Evolutionary conservation across 2,888 invertebrate species (phyloP), one percentile per base, ranked within the genome.

Genomic region (Scaptomyza flava): DNA sequence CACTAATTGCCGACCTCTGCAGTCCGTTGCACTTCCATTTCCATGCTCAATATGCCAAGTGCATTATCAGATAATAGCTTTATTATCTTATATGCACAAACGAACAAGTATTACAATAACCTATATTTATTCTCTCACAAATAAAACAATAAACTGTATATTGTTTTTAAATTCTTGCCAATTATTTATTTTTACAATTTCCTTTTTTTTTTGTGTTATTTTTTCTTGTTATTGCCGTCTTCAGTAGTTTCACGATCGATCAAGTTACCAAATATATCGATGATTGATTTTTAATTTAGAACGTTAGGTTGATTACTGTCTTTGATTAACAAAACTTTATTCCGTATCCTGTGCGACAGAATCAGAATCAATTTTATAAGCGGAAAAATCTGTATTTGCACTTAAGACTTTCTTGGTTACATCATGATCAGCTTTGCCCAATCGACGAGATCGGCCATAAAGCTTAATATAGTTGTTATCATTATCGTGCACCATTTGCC

Each of bases 401-500:
- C n/a, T 4, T 4, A 84, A 14, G 2, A 87, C 11, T 0, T 61
- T 59, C 14, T 51, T 56, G 1, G 86, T 46, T 23, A 69, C 72
- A 1, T 59, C 51, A 42, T 82, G 84, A 52, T 87, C 61, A 0
- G 87, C 78, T 20, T 68, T 80, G 41, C 84, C 84, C 47, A 82
- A 48, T 3, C 43, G 36, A 48, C 68, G 51, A 0, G 83, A 83
- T 5, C 60, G 59, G 1, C 82, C 83, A 57, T 70, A 87, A 6
- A 84, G 61, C 54, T 77, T 71, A 6, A 84, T 69, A 31, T 68
- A 72, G 8, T 69, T 64, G n/a, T 85, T 74, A 0, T 63, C 43
- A 2, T 34, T 1, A 50, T 86, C 73, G 20, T 77, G 80, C 0
- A 69, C 59, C 33, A 84, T 20, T 14, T 50, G 66, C 0, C 84